These are phyloP conservation scores for Chorisops tibialis DNA, from an alignment of 2,888 invertebrate species.

Conservation along the genomic window DNA sequence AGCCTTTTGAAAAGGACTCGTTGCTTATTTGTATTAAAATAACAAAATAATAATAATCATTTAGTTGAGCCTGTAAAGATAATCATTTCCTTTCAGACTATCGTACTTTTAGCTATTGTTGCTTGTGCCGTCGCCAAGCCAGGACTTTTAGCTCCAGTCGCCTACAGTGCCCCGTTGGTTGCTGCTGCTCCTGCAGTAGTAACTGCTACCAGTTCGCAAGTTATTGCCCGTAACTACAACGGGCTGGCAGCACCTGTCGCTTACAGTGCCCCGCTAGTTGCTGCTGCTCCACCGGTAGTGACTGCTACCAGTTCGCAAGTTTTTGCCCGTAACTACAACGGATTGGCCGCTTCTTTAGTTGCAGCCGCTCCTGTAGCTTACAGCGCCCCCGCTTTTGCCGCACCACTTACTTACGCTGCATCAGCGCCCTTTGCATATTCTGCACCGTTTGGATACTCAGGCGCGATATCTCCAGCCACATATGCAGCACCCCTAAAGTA, in stretches of 20 bases:
- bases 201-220: slow-evolving; percentile 15
- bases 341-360: slow-evolving; percentile 23
- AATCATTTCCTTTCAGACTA: background rate
- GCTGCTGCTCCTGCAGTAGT: slow-evolving; percentile 25
- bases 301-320: slow-evolving; percentile 15
- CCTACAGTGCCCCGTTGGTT: slow-evolving; percentile 30
- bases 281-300: slow-evolving; percentile 23
- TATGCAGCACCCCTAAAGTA: background rate
- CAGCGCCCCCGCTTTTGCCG: slow-evolving; percentile 3
- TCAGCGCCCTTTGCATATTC: slow-evolving; percentile 20
- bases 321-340: slow-evolving; percentile 15
- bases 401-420: slow-evolving; percentile 1
- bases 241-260: slow-evolving; percentile 29
- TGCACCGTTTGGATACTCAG: slow-evolving; percentile 26
- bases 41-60: no score
- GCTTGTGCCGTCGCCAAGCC: slow-evolving; percentile 6
- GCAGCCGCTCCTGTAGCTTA: slow-evolving; percentile 27
- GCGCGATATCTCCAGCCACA: slow-evolving; percentile 29
- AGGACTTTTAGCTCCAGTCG: slow-evolving; percentile 29
- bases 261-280: slow-evolving; percentile 31
- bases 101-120: background rate
- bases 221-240: slow-evolving; percentile 15
- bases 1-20: no score
- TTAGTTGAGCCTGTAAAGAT: no score
- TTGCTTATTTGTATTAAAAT: no score